Conservation (phyloP, 1,140 invertebrate species). For the Saxidomus purpurata region DNA sequence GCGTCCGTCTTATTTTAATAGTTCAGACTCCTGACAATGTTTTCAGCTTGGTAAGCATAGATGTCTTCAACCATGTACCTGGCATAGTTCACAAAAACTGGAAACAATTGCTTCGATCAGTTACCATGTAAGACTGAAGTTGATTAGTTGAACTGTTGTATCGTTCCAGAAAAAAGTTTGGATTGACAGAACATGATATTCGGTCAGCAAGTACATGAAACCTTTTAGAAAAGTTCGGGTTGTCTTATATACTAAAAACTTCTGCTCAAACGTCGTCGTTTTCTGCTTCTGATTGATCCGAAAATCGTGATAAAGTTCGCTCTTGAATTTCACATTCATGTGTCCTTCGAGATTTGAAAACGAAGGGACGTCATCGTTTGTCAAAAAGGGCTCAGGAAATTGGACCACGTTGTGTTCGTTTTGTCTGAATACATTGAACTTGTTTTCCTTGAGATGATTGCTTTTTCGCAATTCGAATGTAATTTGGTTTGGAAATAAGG, state of each 20-base stretch:
- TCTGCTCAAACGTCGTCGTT: not conserved
- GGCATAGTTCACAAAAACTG: not conserved
- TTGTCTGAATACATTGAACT: not conserved
- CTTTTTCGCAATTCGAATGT: not conserved
- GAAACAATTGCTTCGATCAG: not conserved
- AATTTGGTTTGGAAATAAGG: not conserved
- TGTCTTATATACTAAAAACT: not conserved
- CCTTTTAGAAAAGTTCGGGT: not conserved
- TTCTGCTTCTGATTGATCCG: not conserved
- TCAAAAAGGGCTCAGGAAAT: not conserved
- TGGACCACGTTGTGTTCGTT: not conserved
- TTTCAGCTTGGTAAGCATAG: not conserved
- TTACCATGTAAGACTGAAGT: slow-evolving; percentile 16
- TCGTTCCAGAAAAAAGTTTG: not conserved
- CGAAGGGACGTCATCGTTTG: not conserved
- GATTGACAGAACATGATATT: not conserved
- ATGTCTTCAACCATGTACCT: not conserved
- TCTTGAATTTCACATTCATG: no score
- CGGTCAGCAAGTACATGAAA: not conserved
- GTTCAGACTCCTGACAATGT: not conserved
- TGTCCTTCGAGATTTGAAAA: no score
- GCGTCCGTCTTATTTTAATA: not conserved
- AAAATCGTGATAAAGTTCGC: not conserved
- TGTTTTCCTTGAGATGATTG: not conserved
- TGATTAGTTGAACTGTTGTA: not conserved